Evolutionary conservation across 2,797 vertebrate genomes (phyloP).

Genomic region (Chromis chromis): DNA sequence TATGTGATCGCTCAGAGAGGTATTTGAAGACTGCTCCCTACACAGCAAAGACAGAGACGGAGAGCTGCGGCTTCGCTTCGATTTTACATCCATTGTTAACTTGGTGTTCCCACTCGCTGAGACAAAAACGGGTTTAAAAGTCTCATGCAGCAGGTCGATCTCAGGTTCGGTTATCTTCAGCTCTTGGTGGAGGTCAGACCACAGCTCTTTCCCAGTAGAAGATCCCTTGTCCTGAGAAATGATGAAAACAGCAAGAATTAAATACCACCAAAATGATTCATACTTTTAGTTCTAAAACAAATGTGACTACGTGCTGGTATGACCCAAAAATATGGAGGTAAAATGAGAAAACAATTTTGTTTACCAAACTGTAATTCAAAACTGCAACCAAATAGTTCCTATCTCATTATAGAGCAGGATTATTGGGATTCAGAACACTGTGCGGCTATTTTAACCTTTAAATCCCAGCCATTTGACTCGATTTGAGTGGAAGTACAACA

Average conservation of each 20-base stretch:
- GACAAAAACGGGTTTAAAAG: conserved; percentile 67
- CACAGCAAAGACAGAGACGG: conserved; percentile 79
- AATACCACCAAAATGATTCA: no score
- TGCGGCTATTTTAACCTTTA: background rate
- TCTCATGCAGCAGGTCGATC: conserved; percentile 79
- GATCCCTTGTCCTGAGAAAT: conserved; percentile 58
- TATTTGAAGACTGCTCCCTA: conserved; percentile 67
- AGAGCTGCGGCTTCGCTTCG: conserved; percentile 83
- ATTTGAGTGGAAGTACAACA: background rate
- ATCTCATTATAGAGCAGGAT: background rate
- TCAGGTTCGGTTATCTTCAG: conserved; percentile 92
- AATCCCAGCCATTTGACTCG: background rate
- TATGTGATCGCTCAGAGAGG: conserved; percentile 48
- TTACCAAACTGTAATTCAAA: background rate
- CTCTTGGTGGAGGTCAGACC: conserved; percentile 89
- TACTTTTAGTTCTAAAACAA: background rate
- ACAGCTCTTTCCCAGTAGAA: conserved; percentile 68
- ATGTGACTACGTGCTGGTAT: background rate
- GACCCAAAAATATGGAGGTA: background rate
- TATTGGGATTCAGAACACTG: background rate
- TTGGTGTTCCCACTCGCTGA: conserved; percentile 63
- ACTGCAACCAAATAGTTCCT: background rate
- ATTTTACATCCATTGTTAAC: conserved; percentile 72
- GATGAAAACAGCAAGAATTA: conserved; percentile 8
- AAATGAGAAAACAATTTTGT: background rate